Base-by-base conservation (phyloP, 1,140 invertebrate species). In the Apis florea region DNA sequence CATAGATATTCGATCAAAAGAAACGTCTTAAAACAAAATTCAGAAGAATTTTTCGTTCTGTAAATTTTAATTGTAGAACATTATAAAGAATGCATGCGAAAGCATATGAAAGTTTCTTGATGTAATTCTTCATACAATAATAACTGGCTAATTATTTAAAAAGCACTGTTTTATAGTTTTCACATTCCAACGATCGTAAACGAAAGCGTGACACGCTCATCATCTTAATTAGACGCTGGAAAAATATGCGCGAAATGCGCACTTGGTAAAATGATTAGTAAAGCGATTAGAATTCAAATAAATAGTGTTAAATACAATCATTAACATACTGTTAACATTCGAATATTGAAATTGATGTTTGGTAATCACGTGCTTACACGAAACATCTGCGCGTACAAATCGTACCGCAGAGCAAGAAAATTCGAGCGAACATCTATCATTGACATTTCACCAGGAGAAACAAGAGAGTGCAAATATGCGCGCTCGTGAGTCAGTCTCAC, bases 281-380 rank as follows among this genome's bases (percentile, higher is more conserved):
- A 31, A 31, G 31, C 61, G 26, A 19, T 63, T 63, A 10, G 17
- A 17, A 31, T 63, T 63, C 26, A 26, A 31, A 13, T 51, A 51
- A 63, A 19, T 31, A 17, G 13, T 61, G 66, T 68, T 49, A 17
- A 10, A n/a, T 3, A 40, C 3, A 17, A 21, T 11, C 8, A 26
- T 40, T 21, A 69, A 71, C 40, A 26, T 15, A 72, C 17, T 21
- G 5, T 47, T 58, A 77, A 24, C 56, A 9, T 56, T 21, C n/a
- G 51, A 19, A 13, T 10, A 24, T 54, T 19, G 69, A 64, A 73
- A 73, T 66, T 24, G 26, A 6, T 12, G 31, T 6, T 58, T 21
- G 26, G 40, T 72, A 54, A 79, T 72, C 58, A 71, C 68, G 49
- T 58, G 68, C 58, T 17, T 5, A 21, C 4, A 47, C 56, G 59